Evolutionary conservation across 2,113 vertebrate species (phyloP).

Genomic region (Chiloscyllium plagiosum): DNA sequence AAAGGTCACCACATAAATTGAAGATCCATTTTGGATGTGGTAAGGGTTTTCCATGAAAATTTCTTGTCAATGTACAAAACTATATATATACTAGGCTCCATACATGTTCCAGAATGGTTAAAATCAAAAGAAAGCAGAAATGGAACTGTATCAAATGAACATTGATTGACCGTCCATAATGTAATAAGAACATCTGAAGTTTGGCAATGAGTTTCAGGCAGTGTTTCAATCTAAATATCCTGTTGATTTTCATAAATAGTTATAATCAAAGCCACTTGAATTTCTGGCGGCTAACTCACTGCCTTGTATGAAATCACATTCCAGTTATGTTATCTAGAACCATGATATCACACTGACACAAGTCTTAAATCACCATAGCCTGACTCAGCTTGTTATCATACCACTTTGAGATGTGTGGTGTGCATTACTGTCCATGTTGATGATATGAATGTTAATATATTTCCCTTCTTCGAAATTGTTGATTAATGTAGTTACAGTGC

Average conservation of each 20-base stretch:
- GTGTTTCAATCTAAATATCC: background rate
- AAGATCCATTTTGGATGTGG: background rate
- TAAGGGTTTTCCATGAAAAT: background rate
- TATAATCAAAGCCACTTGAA: constrained; percentile 29
- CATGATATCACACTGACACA: background rate
- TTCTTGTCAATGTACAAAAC: background rate
- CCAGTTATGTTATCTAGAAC: background rate
- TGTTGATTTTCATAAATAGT: constrained; percentile 3
- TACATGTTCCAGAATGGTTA: background rate
- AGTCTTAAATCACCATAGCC: background rate
- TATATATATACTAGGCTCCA: background rate
- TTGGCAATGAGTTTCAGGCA: background rate
- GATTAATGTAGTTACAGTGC: background rate
- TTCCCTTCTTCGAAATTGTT: background rate
- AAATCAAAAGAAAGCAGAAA: background rate
- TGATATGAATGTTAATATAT: background rate
- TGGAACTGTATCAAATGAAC: background rate
- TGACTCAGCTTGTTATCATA: background rate
- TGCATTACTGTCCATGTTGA: background rate
- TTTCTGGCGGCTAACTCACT: background rate
- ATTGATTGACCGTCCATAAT: background rate
- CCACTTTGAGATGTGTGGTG: background rate
- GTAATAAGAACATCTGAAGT: background rate
- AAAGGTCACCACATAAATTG: background rate
- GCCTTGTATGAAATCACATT: background rate